These are phyloP conservation scores for Papilio dardanus DNA, from an alignment of 1,140 invertebrate genomes.

Conservation along the genomic window DNA sequence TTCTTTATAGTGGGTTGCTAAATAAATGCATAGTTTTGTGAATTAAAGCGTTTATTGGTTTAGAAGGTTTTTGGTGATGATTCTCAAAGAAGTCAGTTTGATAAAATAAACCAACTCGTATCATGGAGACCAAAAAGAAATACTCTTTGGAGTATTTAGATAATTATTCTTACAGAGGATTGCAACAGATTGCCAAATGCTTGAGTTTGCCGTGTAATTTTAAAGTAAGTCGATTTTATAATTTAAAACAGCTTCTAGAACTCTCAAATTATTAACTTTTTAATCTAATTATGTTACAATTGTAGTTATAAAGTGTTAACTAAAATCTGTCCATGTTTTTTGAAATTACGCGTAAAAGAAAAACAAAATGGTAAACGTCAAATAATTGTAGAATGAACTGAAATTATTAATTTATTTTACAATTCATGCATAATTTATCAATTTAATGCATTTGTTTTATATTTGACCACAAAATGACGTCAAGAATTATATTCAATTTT, in stretches of 20 bases:
- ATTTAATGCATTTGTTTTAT: too few relatives aligned
- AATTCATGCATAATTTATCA: neutral
- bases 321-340: neutral
- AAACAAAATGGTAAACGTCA: neutral
- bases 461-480: too few relatives aligned
- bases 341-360: neutral
- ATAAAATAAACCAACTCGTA: constrained; percentile 23
- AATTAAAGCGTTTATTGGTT: neutral
- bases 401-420: neutral
- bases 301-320: too few relatives aligned
- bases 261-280: neutral
- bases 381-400: neutral
- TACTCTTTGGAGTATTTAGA: constrained; percentile 45
- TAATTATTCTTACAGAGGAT: constrained; percentile 53
- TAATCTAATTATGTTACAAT: neutral
- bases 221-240: constrained; percentile 52
- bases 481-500: too few relatives aligned
- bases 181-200: constrained; percentile 65
- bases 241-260: neutral
- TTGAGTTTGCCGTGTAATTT: constrained; percentile 64
- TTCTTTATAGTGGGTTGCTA: neutral
- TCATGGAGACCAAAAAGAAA: constrained; percentile 48
- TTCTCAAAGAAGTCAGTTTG: neutral
- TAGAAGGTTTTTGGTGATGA: neutral
- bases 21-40: neutral